Conservation (phyloP, 2,888 invertebrate genomes). For the Epirrhoe tristata region DNA sequence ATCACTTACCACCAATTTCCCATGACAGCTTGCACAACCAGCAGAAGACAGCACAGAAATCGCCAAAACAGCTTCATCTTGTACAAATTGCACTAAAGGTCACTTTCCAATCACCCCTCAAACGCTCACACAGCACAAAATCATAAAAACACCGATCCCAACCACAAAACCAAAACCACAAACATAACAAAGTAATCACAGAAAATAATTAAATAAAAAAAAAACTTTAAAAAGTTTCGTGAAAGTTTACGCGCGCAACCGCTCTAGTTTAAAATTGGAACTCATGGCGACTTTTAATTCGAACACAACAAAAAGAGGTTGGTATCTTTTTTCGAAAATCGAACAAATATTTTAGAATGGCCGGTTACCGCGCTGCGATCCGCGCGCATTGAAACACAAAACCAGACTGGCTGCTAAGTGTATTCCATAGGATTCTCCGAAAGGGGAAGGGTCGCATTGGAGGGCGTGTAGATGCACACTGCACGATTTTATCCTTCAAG, state of each 20-base stretch:
- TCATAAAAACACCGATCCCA: constrained; percentile 59
- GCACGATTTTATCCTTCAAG: constrained; percentile 77
- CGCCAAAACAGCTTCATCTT: constrained; percentile 78
- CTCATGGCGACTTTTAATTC: constrained; percentile 48
- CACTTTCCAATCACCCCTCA: constrained; percentile 59
- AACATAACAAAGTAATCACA: constrained; percentile 69
- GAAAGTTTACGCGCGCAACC: constrained; percentile 58
- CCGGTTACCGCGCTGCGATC: constrained; percentile 67
- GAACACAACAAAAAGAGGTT: constrained; percentile 45
- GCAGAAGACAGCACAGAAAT: constrained; percentile 67
- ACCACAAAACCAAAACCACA: constrained; percentile 63
- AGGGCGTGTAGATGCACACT: constrained; percentile 81
- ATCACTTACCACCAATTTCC: constrained; percentile 80
- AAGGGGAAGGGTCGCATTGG: constrained; percentile 82
- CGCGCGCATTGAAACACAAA: constrained; percentile 80
- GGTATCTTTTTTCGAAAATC: constrained; percentile 58
- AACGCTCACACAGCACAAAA: constrained; percentile 60
- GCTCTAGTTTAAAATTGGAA: constrained; percentile 56
- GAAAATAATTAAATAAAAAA: constrained; percentile 61
- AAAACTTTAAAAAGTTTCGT: constrained; percentile 69
- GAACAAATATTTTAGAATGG: constrained; percentile 63
- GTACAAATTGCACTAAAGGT: constrained; percentile 50
- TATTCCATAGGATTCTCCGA: constrained; percentile 82
- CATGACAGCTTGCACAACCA: constrained; percentile 70
- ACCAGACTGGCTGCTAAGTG: constrained; percentile 84